Evolutionary conservation across 2,797 vertebrate genomes (phyloP).

Genomic region (Brotogeris chrysoptera): DNA sequence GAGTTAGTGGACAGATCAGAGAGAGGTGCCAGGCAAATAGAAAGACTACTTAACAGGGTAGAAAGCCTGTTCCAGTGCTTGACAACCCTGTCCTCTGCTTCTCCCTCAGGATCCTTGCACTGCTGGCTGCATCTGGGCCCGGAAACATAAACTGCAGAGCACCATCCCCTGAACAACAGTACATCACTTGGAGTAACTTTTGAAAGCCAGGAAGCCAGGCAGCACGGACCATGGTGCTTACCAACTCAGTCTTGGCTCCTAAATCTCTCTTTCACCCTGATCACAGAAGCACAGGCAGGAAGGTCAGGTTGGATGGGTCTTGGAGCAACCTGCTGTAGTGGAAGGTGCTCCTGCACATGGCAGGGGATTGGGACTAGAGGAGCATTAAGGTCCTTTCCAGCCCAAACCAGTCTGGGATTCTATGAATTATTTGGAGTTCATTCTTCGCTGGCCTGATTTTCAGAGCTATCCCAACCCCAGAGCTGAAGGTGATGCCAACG

Average conservation of each 20-base stretch:
- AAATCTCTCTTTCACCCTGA: not conserved
- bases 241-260: not conserved
- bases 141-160: not conserved
- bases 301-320: not conserved
- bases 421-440: not conserved
- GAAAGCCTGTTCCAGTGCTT: not conserved
- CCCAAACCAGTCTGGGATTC: not conserved
- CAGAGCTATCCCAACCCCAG: not conserved
- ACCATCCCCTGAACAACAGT: accelerated
- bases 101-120: not conserved
- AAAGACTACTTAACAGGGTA: not conserved
- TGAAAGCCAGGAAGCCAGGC: not conserved
- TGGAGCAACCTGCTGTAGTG: not conserved
- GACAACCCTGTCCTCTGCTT: not conserved
- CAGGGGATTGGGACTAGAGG: not conserved
- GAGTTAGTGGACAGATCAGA: not conserved
- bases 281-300: not conserved
- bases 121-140: not conserved
- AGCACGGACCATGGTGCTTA: accelerated
- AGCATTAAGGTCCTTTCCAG: not conserved
- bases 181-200: accelerated
- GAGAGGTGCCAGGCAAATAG: not conserved
- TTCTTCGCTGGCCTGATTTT: not conserved
- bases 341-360: not conserved
- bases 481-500: not conserved